Percentiles rank a stretch among this genome's conserved stretches.
These are phyloP conservation scores for Antidorcas marsupialis DNA, from an alignment of 2,113 vertebrate genomes.

Conservation along the genomic window DNA sequence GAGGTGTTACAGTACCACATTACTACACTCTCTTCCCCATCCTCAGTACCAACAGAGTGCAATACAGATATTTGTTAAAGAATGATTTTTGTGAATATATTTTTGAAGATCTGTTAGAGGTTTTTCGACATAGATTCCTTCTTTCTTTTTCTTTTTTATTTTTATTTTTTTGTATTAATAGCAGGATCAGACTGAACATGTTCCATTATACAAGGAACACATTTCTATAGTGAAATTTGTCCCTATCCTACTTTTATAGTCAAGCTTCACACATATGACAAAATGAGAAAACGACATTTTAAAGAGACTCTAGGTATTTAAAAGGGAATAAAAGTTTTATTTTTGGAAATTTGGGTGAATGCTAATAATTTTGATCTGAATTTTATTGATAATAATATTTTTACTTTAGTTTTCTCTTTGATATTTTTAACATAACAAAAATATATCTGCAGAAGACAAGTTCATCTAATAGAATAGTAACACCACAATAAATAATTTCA, in stretches of 20 bases:
- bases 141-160: neutral
- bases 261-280: neutral
- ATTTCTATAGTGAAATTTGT: neutral
- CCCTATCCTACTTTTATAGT: neutral
- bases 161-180: neutral
- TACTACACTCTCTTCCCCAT: neutral
- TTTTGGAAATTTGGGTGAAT: neutral
- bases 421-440: neutral
- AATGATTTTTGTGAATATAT: neutral
- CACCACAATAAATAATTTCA: neutral
- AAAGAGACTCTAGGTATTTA: neutral
- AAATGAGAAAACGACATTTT: neutral
- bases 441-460: neutral
- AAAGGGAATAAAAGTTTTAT: neutral
- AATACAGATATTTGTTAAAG: neutral
- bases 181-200: neutral
- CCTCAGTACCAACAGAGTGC: neutral
- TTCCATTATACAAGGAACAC: neutral
- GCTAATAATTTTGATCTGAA: neutral
- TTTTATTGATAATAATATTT: neutral
- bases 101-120: neutral
- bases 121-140: neutral
- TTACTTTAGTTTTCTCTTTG: neutral
- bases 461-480: neutral
- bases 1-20: no score